Evolutionary conservation across 2,113 vertebrate genomes (phyloP).

Genomic region (Oceanites oceanicus): DNA sequence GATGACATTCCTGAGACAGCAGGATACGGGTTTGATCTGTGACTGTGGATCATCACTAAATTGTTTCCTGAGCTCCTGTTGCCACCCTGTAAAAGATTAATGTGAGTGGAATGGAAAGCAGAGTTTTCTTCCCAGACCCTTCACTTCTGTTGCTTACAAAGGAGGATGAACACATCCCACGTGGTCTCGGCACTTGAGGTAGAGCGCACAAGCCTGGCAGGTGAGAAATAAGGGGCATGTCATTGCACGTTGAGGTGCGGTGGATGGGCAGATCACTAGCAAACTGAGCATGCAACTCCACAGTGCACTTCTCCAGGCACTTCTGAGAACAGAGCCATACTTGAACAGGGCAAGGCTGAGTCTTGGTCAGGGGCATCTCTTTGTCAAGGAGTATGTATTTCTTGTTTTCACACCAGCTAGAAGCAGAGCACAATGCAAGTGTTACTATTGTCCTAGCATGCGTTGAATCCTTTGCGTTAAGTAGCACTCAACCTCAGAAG

Average conservation of each 20-base stretch:
- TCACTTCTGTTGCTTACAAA: not conserved
- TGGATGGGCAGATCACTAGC: not conserved
- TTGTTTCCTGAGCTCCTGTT: not conserved
- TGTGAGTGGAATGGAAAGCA: not conserved
- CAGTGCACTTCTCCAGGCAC: not conserved
- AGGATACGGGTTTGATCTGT: not conserved
- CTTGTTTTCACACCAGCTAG: not conserved
- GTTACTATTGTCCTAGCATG: not conserved
- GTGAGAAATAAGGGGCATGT: not conserved
- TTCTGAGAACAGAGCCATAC: not conserved
- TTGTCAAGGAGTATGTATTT: not conserved
- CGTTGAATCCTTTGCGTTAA: not conserved
- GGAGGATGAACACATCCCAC: not conserved
- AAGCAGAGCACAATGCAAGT: not conserved
- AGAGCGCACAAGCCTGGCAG: not conserved
- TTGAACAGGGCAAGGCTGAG: not conserved
- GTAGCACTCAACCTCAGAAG: conserved; percentile 8
- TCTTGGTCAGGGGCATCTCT: not conserved
- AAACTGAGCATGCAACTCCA: not conserved
- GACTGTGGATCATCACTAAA: not conserved
- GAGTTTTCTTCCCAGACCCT: not conserved
- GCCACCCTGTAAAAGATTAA: not conserved
- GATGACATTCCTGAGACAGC: not conserved
- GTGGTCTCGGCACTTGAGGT: not conserved
- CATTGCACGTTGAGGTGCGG: accelerated